These are phyloP conservation scores for Syngnathus rostellatus DNA, from an alignment of 2,797 vertebrate genomes.

Conservation along the genomic window DNA sequence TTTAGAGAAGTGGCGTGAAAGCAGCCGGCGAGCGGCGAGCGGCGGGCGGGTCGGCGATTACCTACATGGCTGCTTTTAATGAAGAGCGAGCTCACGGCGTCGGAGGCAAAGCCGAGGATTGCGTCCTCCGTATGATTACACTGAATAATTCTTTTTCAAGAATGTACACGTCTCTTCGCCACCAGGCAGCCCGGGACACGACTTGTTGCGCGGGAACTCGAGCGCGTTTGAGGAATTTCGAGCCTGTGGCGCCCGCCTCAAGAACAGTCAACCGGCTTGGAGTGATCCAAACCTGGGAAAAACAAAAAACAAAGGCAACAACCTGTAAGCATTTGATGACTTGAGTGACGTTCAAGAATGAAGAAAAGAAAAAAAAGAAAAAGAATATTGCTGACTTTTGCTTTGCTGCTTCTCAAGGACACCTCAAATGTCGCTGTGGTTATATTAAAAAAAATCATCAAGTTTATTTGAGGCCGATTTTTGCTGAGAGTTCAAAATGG, in stretches of 20 bases:
- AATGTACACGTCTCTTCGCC: slow-evolving; percentile 5
- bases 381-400: slow-evolving; percentile 13
- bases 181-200: slow-evolving; percentile 25
- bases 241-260: neutral
- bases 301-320: neutral
- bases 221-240: neutral
- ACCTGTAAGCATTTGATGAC: neutral
- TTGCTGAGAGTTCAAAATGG: slow-evolving; percentile 31
- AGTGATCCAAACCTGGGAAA: neutral
- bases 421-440: slow-evolving; percentile 17
- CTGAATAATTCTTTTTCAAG: slow-evolving; percentile 56
- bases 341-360: neutral
- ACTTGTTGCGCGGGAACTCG: neutral
- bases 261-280: neutral
- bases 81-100: slow-evolving; percentile 50
- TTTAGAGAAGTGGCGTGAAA: slow-evolving; percentile 46
- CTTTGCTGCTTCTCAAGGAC: slow-evolving; percentile 47
- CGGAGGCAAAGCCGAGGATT: slow-evolving; percentile 52
- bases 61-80: slow-evolving; percentile 68
- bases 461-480: too few species aligned
- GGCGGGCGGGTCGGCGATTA: slow-evolving; percentile 51
- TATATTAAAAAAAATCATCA: neutral
- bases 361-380: neutral
- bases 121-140: slow-evolving; percentile 62
- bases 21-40: slow-evolving; percentile 33